Conservation (phyloP, 1,140 invertebrate genomes). For the Drosophila insularis region DNA sequence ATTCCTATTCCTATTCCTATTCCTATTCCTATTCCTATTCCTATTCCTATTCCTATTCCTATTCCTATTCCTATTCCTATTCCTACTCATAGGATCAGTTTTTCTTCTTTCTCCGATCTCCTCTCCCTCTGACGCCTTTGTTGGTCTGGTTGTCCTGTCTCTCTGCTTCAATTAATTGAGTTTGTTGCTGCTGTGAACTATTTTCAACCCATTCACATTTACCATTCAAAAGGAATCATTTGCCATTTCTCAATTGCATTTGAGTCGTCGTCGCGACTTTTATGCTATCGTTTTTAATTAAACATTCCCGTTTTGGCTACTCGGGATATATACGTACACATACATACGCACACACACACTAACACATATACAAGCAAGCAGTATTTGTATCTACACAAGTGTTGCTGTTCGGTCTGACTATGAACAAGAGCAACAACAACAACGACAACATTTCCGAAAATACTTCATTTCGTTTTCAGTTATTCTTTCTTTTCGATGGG, state of each 20-base stretch:
- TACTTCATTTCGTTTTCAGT: slow-evolving; percentile 16
- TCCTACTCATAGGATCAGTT: no score
- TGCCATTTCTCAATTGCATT: slow-evolving; percentile 55
- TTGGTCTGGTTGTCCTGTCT: no score
- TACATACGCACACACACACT: no score
- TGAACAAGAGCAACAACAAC: slow-evolving; percentile 11
- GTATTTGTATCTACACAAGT: slow-evolving; percentile 12
- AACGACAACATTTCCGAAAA: slow-evolving; percentile 14
- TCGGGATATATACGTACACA: not conserved
- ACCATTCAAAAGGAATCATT: not conserved
- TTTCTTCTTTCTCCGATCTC: no score
- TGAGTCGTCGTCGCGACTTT: slow-evolving; percentile 50
- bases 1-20: no score
- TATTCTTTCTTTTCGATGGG: slow-evolving; percentile 12
- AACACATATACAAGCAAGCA: not conserved
- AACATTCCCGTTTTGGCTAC: slow-evolving; percentile 71
- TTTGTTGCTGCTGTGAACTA: not conserved
- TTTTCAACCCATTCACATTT: not conserved
- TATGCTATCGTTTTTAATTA: slow-evolving; percentile 71
- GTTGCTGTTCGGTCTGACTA: not conserved
- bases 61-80: no score
- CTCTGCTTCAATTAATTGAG: not conserved
- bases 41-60: no score
- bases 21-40: no score
- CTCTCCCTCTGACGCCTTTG: no score